Conservation (phyloP, 2,113 vertebrate genomes). For the Proteles cristata region DNA sequence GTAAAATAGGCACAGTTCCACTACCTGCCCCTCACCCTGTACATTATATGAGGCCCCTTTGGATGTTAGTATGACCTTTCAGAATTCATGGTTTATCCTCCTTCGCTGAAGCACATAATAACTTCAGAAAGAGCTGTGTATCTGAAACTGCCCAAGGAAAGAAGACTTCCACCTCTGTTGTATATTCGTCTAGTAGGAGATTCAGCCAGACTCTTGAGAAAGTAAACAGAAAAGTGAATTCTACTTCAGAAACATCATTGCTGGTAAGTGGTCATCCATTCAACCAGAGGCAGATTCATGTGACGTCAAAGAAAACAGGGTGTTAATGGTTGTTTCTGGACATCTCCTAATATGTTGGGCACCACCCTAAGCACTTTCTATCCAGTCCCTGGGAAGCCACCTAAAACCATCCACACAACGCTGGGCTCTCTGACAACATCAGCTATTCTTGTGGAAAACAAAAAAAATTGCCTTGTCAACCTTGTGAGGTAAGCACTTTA, state of each 20-base stretch:
- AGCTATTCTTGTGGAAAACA: not conserved
- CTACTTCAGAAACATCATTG: not conserved
- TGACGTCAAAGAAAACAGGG: not conserved
- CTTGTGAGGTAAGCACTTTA: not conserved
- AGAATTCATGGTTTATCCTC: not conserved
- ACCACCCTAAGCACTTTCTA: not conserved
- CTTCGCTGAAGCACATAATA: not conserved
- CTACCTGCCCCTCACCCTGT: accelerated
- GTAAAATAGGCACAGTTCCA: not conserved
- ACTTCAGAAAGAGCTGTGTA: not conserved
- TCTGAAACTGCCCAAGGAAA: too few relatives aligned
- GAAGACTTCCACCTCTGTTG: not conserved
- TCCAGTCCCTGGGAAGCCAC: not conserved
- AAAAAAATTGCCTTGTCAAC: not conserved
- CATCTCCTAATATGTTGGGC: not conserved
- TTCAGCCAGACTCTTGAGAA: not conserved
- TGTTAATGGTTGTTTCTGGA: not conserved
- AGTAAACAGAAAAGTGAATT: not conserved
- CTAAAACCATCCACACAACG: not conserved
- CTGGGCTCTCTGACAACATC: not conserved
- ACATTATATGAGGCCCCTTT: not conserved
- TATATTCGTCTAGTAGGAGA: not conserved
- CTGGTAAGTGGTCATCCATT: not conserved
- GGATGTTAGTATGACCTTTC: not conserved
- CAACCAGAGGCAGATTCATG: not conserved